A percentile compares a stretch with the other conserved stretches of the same genome.
phyloP scores from a whole-genome alignment of 2,888 invertebrate genomes.

The Orchestes rusci region DNA sequence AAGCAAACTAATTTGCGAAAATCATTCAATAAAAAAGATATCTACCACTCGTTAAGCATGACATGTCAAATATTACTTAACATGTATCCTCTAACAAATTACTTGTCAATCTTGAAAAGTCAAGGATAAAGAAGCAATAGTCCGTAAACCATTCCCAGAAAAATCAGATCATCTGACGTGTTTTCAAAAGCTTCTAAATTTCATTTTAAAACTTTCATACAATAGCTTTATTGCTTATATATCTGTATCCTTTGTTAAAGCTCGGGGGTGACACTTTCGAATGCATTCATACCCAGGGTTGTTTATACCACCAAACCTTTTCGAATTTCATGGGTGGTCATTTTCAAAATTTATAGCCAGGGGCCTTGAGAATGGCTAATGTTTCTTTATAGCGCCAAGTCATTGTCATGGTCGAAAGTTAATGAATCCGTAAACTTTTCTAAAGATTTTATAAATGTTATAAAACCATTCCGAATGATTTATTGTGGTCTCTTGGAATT shows the following conservation, averaged over 20 bases:
- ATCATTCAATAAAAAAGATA: too few relatives aligned
- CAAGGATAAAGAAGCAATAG: not conserved
- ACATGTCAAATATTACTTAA: conserved; percentile 1
- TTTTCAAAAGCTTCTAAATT: conserved; percentile 1
- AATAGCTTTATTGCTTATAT: conserved; percentile 27
- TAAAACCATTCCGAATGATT: conserved; percentile 15
- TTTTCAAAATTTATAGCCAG: conserved; percentile 25
- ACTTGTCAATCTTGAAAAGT: not conserved
- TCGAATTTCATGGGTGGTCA: conserved; percentile 34
- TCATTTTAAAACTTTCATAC: conserved; percentile 9
- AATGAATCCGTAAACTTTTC: conserved; percentile 17
- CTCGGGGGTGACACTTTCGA: conserved; percentile 25
- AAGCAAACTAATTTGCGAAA: too few relatives aligned
- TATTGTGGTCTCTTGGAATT: conserved; percentile 4
- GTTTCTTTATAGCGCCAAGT: conserved; percentile 18
- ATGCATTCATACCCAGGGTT: conserved; percentile 24
- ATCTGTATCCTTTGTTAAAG: conserved; percentile 22
- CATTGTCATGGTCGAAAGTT: conserved; percentile 19
- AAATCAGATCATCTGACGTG: not conserved
- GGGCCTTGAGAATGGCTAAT: conserved; percentile 19
- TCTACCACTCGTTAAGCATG: too few relatives aligned
- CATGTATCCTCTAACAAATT: conserved; percentile 1
- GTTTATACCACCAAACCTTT: conserved; percentile 31
- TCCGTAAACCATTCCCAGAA: conserved; percentile 1
- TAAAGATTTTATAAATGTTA: conserved; percentile 14